These are phyloP conservation scores for Serinus canaria DNA, from an alignment of 2,113 vertebrate genomes.

Conservation along the genomic window DNA sequence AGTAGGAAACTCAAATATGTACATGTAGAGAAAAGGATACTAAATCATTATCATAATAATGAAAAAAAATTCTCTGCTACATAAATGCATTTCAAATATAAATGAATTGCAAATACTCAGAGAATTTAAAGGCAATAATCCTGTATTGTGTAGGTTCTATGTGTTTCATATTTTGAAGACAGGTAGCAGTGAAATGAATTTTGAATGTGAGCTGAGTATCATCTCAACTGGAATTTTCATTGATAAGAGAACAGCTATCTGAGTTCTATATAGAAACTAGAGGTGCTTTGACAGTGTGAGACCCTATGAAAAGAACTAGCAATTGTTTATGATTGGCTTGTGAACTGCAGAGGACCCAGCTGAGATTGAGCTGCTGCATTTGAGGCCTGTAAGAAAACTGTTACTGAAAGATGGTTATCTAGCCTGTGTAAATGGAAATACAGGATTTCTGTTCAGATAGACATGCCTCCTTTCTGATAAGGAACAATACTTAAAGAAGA, in stretches of 20 bases:
- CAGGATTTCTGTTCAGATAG: not conserved
- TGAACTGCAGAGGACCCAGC: not conserved
- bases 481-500: not conserved
- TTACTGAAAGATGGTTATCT: not conserved
- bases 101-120: not conserved
- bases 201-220: not conserved
- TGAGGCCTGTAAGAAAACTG: not conserved
- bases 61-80: not conserved
- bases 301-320: not conserved
- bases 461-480: not conserved
- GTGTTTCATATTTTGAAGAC: not conserved
- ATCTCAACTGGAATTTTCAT: not conserved
- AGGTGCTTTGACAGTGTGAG: not conserved
- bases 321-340: not conserved
- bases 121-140: not conserved
- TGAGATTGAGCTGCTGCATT: not conserved
- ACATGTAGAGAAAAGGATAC: not conserved
- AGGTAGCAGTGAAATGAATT: not conserved
- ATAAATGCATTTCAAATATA: not conserved
- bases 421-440: not conserved
- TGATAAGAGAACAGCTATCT: not conserved
- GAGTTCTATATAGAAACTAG: not conserved
- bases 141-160: accelerated
- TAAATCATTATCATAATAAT: not conserved
- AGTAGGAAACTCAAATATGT: not conserved